Evolutionary conservation across 2,888 invertebrate genomes (phyloP), one percentile per base, ranked within the genome.

Genomic region (Lasioglossum pauxillum): DNA sequence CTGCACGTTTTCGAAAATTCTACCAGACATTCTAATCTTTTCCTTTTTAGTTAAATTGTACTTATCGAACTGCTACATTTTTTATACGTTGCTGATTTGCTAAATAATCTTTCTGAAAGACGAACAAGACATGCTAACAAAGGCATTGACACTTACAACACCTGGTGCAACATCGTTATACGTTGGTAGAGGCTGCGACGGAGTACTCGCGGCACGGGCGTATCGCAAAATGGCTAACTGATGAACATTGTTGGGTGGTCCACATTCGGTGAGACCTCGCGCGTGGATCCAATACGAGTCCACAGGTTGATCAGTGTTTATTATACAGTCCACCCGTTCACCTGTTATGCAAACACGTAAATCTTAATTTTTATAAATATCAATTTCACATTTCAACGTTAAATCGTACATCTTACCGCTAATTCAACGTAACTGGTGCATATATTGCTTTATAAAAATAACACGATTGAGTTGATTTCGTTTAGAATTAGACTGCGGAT

Each of bases 321-420:
- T 91, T 1, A 97, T 95, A 12, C 97, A 96, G 89, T 97, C 97
- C 94, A 96, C 96, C 35, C 97, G 95, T 92, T 97, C 97, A 0
- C 97, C 97, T 95, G 7, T 35, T 23, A 35, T 1, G 44, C 12
- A 57, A n/a, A 73, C 49, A 49, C 49, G 7, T 19, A 7, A 49
- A 19, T 19, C 19, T 2, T 19, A 49, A 49, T 19, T 5, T 49
- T 49, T 1, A 49, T 16, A 49, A 49, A 49, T 19, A 5, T 41
- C 10, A 49, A 5, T 5, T 16, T 19, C 19, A 49, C 49, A 49
- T 1, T 19, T 19, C 19, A 49, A 49, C 19, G 46, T 5, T 49
- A 49, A 49, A 49, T 41, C 8, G 35, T 4, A 41, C 10, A 41
- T 41, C 49, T 5, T 49, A 49, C 19, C 16, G 49, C 19, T 19